Percentiles rank a stretch among this genome's conserved stretches.
phyloP scores from a whole-genome alignment of 2,113 vertebrate species.

The Corydoras maculifer region DNA sequence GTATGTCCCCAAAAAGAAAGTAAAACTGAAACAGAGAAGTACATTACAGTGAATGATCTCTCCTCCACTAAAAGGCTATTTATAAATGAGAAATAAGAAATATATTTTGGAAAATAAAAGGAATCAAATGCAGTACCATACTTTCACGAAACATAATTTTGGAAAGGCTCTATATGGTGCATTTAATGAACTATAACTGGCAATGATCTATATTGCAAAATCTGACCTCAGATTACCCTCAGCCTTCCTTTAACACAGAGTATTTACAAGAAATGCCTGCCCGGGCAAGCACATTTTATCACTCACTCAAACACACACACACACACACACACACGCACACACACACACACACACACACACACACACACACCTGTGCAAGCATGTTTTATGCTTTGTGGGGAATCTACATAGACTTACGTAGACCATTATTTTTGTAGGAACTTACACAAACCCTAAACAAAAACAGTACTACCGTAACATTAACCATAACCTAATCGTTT shows the following conservation, averaged over 20 bases:
- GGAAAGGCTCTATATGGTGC: not conserved
- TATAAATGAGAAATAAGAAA: not conserved
- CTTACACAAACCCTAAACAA: too few relatives aligned
- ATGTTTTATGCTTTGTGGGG: too few relatives aligned
- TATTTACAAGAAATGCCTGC: constrained; percentile 63
- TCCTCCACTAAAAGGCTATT: not conserved
- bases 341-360: not conserved
- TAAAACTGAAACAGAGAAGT: constrained; percentile 29
- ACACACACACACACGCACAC: constrained; percentile 26
- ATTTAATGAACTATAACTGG: not conserved
- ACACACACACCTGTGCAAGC: not conserved
- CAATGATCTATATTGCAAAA: not conserved
- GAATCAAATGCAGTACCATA: too few relatives aligned
- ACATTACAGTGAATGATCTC: not conserved
- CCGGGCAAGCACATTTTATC: constrained; percentile 14
- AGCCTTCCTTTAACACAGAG: constrained; percentile 49
- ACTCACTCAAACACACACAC: constrained; percentile 4
- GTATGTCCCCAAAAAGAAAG: constrained; percentile 21
- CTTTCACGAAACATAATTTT: not conserved
- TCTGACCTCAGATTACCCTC: not conserved
- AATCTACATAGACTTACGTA: too few relatives aligned
- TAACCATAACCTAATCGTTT: too few relatives aligned
- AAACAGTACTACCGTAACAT: too few relatives aligned
- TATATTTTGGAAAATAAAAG: too few relatives aligned
- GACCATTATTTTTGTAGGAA: too few relatives aligned